These are phyloP conservation scores for Tragelaphus scriptus DNA, from an alignment of 2,113 vertebrate genomes.

Conservation along the genomic window DNA sequence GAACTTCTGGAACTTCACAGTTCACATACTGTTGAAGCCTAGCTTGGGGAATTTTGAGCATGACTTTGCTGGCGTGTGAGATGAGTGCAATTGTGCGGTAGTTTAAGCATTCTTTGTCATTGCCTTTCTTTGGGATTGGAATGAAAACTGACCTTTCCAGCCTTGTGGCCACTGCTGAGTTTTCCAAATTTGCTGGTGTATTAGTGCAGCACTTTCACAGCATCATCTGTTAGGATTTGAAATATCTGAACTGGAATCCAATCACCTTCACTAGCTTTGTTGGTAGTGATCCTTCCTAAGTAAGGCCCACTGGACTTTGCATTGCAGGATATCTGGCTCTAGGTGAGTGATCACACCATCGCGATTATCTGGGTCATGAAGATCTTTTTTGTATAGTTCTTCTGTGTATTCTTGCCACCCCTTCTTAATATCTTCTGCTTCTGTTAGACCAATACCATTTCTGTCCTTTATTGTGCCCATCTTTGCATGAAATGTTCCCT, in stretches of 20 bases:
- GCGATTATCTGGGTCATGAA: not conserved
- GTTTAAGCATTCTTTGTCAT: not conserved
- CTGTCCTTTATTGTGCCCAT: not conserved
- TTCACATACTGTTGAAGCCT: not conserved
- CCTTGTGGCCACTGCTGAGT: not conserved
- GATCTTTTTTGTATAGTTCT: not conserved
- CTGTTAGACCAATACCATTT: not conserved
- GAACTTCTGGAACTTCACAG: not conserved
- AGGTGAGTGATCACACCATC: not conserved
- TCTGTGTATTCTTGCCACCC: not conserved
- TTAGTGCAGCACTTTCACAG: not conserved
- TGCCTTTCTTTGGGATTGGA: not conserved
- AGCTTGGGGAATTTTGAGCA: not conserved
- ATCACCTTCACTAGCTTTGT: not conserved
- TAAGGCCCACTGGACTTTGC: not conserved
- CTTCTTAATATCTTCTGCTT: not conserved
- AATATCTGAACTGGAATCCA: not conserved
- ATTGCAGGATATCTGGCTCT: not conserved
- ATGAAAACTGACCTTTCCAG: not conserved
- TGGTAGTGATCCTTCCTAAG: not conserved
- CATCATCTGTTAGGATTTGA: not conserved
- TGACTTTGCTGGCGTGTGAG: not conserved
- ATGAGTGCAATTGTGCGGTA: not conserved
- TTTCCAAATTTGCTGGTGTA: not conserved
- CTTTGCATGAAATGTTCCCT: not conserved